These are phyloP conservation scores for Brachynemurus nebulosus DNA, from an alignment of 2,888 invertebrate species.

Conservation along the genomic window DNA sequence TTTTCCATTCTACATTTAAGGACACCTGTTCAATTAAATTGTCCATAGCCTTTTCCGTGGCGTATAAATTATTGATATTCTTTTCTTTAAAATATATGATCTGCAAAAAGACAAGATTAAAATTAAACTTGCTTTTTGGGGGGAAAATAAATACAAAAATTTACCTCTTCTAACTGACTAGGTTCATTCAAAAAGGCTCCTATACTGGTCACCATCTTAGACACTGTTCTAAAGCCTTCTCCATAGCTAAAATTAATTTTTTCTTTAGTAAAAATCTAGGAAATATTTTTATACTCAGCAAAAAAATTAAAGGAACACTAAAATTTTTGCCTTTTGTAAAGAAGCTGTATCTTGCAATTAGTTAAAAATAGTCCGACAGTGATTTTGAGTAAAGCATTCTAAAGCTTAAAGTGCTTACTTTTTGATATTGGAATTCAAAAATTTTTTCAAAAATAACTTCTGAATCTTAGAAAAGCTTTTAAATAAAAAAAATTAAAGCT, in stretches of 20 bases:
- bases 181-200: slow-evolving; percentile 40
- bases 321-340: no score
- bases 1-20: slow-evolving; percentile 43
- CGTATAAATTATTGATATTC: slow-evolving; percentile 32
- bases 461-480: no score
- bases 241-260: slow-evolving; percentile 32
- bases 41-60: slow-evolving; percentile 35
- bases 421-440: no score
- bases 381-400: no score
- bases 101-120: slow-evolving; percentile 22
- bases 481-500: no score
- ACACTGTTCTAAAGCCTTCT: slow-evolving; percentile 38
- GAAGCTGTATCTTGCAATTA: no score
- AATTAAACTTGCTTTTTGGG: background rate
- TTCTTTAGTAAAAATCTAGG: no score
- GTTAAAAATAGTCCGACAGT: no score
- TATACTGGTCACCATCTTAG: slow-evolving; percentile 37
- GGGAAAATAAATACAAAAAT: background rate
- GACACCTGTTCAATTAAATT: slow-evolving; percentile 38
- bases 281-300: no score
- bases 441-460: no score
- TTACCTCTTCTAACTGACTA: slow-evolving; percentile 27
- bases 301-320: no score
- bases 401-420: no score
- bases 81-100: slow-evolving; percentile 30